Percentiles rank a stretch among this genome's conserved stretches.
These are phyloP conservation scores for Papilio polyxenes DNA, from an alignment of 1,140 invertebrate species.

Conservation along the genomic window DNA sequence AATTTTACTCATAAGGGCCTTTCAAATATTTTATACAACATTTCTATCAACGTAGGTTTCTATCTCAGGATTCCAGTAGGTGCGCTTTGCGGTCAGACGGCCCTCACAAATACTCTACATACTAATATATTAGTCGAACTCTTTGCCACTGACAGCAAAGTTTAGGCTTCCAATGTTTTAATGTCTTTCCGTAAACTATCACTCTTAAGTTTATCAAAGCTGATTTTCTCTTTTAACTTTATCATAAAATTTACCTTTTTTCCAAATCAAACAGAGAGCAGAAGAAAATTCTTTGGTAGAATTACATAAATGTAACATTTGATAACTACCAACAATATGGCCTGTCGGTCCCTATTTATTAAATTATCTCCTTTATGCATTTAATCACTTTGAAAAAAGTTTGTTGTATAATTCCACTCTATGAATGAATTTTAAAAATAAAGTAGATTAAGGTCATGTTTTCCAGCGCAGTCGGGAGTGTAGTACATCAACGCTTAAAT, in stretches of 20 bases:
- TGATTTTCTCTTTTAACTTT: background rate
- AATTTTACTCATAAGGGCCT: background rate
- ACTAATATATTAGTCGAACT: background rate
- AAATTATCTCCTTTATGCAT: background rate
- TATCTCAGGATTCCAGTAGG: background rate
- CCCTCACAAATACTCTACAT: background rate
- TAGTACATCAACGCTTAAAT: slow-evolving; percentile 20
- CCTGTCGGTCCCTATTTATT: background rate
- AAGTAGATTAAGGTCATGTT: slow-evolving; percentile 24
- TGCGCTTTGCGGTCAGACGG: slow-evolving; percentile 6
- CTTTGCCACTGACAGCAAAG: background rate
- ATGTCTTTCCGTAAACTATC: background rate
- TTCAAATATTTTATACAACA: background rate
- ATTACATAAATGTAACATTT: too few species aligned
- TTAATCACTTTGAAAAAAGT: background rate
- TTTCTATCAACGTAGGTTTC: background rate
- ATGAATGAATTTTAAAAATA: slow-evolving; percentile 4
- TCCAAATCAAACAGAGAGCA: background rate
- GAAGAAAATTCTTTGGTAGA: too few species aligned
- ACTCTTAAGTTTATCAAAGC: too few species aligned
- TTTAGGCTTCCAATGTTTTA: background rate
- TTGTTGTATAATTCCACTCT: background rate
- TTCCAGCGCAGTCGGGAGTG: background rate
- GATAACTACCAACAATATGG: too few species aligned
- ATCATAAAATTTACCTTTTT: background rate